Base-by-base conservation (phyloP, 2,888 invertebrate species). In the Antheraea yamamai region DNA sequence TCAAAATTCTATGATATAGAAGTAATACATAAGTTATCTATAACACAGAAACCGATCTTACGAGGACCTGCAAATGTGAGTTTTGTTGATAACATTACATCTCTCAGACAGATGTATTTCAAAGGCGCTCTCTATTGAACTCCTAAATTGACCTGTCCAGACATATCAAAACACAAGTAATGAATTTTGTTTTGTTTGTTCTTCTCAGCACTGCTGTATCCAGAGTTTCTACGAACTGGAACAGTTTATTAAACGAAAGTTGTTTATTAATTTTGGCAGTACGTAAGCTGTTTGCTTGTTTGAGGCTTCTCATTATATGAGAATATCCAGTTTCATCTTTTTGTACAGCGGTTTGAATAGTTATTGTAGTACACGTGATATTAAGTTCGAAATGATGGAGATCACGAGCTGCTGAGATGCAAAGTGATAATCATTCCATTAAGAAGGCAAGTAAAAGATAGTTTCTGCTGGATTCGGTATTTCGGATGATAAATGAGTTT, bases 111-210 rank as follows among this genome's bases (percentile, higher is more conserved):
- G 78, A 78, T 79, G 80, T 81, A 79, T 79, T 77, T 80, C 84
- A 81, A 78, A 84, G 80, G 78, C 77, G 79, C 79, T 75, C 78
- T 77, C 76, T 83, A 79, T 83, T 80, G 80, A 80, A 80, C 79
- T 76, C 75, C 73, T 75, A 79, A 84, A 81, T 80, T 75, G 74
- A 20, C 47, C 61, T 74, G 70, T 55, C 39, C 70, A 74, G 74
- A 71, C 72, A n/a, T 20, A 23, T 39, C 74, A 35, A 70, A 47
- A 70, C n/a, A 10, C 70, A 18, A 39, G 35, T 75, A 75, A 75
- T 75, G 74, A 75, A 75, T 75, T 75, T 75, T 71, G 72, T 75
- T 70, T 75, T 75, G 64, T 75, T 75, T 75, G 61, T 72, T 61
- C 74, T 72, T 61, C 74, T 47, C 47, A 20, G 8, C 71, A 58